Evolutionary conservation across 1,140 invertebrate genomes (phyloP).

Genomic region (Dendroctonus ponderosae): DNA sequence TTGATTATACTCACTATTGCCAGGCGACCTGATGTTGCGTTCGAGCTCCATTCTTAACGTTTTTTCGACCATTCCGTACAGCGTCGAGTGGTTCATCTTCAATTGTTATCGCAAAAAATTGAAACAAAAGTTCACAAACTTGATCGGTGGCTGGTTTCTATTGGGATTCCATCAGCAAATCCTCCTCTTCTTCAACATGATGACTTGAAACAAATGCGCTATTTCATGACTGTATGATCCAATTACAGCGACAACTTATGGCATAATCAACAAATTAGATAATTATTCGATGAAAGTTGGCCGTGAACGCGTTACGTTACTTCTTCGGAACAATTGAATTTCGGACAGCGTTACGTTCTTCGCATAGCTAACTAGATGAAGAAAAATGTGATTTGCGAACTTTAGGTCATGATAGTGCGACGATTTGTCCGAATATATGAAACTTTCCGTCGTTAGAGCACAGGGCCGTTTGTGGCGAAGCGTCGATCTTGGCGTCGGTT

Average conservation of each 20-base stretch:
- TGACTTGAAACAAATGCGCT: no score
- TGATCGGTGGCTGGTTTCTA: no score
- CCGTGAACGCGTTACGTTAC: background rate
- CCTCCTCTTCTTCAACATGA: no score
- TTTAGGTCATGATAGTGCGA: no score
- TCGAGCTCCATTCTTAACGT: conserved; percentile 14
- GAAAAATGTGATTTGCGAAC: no score
- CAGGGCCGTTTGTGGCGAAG: background rate
- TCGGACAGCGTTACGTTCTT: background rate
- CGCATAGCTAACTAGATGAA: no score
- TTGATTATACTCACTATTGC: conserved; percentile 17
- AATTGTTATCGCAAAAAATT: background rate
- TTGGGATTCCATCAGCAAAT: no score
- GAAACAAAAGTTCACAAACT: no score
- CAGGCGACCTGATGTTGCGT: conserved; percentile 13
- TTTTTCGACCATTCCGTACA: conserved; percentile 8
- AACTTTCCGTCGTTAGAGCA: no score
- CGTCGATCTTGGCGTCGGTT: conserved; percentile 10
- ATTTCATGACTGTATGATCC: background rate
- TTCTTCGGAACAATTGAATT: conserved; percentile 13
- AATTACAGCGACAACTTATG: background rate
- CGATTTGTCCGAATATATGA: no score
- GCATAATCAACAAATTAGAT: background rate
- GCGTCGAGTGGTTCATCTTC: conserved; percentile 10
- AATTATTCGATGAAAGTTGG: conserved; percentile 11